phyloP scores from a whole-genome alignment of 2,797 vertebrate genomes.

The Coregonus ussuriensis region DNA sequence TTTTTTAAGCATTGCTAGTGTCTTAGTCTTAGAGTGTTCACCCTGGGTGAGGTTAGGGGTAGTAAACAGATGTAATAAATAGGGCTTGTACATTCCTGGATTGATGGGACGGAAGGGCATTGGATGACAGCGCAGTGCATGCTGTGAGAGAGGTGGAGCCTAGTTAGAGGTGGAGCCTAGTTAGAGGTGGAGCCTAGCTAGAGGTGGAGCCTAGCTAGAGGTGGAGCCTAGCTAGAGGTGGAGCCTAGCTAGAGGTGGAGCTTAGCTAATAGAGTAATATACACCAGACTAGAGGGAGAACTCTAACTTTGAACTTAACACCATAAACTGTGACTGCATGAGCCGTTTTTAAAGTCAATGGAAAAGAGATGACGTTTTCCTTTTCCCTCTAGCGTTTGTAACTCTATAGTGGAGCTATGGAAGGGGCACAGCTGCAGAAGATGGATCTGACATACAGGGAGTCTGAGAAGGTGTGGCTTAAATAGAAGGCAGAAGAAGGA shows the following conservation, averaged over 20 bases:
- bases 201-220: neutral
- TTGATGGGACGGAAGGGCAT: slow-evolving; percentile 44
- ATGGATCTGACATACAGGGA: neutral
- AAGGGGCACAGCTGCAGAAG: neutral
- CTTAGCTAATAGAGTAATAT: no score
- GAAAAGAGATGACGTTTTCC: neutral
- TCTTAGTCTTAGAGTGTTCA: slow-evolving; percentile 29
- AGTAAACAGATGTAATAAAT: slow-evolving; percentile 32
- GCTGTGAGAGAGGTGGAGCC: slow-evolving; percentile 21
- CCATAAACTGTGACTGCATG: neutral
- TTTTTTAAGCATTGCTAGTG: slow-evolving; percentile 51
- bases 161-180: no score
- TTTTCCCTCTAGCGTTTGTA: neutral
- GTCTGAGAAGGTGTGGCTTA: neutral
- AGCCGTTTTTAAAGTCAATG: neutral
- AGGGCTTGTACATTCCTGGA: slow-evolving; percentile 73
- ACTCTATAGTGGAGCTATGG: neutral
- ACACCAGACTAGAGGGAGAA: neutral
- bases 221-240: neutral
- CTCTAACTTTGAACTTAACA: neutral
- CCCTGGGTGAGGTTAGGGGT: slow-evolving; percentile 45
- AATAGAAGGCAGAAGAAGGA: neutral
- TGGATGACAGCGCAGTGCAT: slow-evolving; percentile 20
- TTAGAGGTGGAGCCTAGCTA: neutral
- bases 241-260: neutral